These are phyloP conservation scores for Halcyon smyrnensis DNA, from an alignment of 2,797 vertebrate genomes.

Conservation along the genomic window DNA sequence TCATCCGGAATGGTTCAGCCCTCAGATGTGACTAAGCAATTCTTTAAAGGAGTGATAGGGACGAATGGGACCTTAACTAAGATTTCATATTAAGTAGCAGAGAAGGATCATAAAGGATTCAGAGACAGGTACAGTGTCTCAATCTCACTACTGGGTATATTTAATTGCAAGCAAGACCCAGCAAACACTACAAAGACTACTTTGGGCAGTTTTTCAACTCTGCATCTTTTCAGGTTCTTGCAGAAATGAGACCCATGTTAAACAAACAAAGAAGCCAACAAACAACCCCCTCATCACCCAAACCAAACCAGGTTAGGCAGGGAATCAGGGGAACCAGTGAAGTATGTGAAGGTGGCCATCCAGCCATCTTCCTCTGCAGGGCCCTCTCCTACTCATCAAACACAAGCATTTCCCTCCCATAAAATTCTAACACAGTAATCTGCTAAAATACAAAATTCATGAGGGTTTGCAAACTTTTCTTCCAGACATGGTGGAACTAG, in stretches of 20 bases:
- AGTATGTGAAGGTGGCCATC: background rate
- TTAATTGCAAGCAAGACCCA: background rate
- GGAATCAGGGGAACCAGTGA: background rate
- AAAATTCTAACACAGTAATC: background rate
- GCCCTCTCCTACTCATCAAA: background rate
- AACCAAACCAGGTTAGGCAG: background rate
- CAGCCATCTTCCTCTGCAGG: background rate
- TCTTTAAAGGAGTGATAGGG: background rate
- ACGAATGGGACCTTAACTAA: background rate
- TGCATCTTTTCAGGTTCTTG: background rate
- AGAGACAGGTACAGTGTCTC: background rate
- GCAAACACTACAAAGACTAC: background rate
- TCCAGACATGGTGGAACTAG: background rate
- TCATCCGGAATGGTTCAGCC: background rate
- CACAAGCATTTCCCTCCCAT: background rate
- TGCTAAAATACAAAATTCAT: background rate
- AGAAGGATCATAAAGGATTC: background rate
- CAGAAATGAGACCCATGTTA: background rate
- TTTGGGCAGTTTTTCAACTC: background rate
- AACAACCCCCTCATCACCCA: rapidly evolving
- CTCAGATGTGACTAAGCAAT: background rate
- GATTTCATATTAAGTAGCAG: background rate
- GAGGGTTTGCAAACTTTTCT: background rate
- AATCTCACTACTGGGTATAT: background rate
- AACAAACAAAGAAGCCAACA: background rate